These are phyloP conservation scores for Sebastes aleutianus DNA, from an alignment of 2,797 vertebrate species.

Conservation along the genomic window DNA sequence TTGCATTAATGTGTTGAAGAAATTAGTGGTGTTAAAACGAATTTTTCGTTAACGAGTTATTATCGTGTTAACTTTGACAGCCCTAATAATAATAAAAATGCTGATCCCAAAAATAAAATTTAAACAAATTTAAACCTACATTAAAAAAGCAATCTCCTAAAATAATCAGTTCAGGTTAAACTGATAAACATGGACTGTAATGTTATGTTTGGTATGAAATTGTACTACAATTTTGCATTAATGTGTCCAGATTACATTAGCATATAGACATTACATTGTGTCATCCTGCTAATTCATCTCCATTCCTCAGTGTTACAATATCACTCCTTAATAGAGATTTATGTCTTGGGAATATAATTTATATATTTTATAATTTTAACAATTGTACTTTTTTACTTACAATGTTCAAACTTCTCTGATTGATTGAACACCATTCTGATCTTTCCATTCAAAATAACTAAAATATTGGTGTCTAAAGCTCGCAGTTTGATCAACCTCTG, in stretches of 20 bases:
- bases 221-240: background rate
- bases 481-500: conserved; percentile 3
- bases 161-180: background rate
- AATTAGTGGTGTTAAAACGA: too few species aligned
- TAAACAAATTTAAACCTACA: too few species aligned
- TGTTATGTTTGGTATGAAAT: background rate
- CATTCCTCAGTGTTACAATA: background rate
- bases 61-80: too few species aligned
- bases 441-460: background rate
- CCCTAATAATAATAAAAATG: too few species aligned
- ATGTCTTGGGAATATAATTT: background rate
- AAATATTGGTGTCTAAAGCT: conserved; percentile 1
- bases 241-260: background rate
- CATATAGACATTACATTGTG: background rate
- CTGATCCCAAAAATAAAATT: too few species aligned
- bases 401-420: background rate
- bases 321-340: background rate
- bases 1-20: too few species aligned
- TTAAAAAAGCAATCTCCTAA: background rate
- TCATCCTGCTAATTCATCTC: background rate
- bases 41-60: too few species aligned
- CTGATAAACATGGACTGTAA: background rate
- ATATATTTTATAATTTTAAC: background rate
- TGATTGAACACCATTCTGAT: background rate
- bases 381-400: background rate